Conservation (phyloP, 2,113 vertebrate species). For the Oenanthe oenanthe region DNA sequence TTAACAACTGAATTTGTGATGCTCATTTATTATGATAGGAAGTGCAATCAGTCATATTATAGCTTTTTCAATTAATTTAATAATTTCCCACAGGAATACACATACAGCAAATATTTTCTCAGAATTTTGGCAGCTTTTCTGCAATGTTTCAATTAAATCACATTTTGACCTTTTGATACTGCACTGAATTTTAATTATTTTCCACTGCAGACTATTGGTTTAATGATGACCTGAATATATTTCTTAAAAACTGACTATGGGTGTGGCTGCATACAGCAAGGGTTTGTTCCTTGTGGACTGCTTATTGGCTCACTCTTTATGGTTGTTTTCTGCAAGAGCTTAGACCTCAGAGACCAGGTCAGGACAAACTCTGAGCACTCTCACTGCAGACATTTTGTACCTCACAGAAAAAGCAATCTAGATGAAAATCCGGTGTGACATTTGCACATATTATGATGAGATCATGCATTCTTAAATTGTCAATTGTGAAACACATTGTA, state of each 20-base stretch:
- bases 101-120: neutral
- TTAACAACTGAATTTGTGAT: neutral
- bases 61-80: conserved; percentile 10
- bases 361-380: neutral
- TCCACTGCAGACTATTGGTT: neutral
- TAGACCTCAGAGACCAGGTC: neutral
- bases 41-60: neutral
- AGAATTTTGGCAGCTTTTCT: neutral
- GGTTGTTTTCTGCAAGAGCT: neutral
- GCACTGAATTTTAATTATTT: conserved; percentile 31
- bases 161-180: neutral
- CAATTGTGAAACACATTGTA: neutral
- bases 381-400: neutral
- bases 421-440: neutral
- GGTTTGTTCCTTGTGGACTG: neutral
- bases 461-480: neutral
- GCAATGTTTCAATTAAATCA: conserved; percentile 1
- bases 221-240: neutral
- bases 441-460: neutral
- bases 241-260: neutral
- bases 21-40: neutral
- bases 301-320: neutral
- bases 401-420: neutral
- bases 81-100: conserved; percentile 26
- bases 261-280: neutral